Evolutionary conservation across 2,888 invertebrate genomes (phyloP).

Genomic region (Lepidonotus clava): DNA sequence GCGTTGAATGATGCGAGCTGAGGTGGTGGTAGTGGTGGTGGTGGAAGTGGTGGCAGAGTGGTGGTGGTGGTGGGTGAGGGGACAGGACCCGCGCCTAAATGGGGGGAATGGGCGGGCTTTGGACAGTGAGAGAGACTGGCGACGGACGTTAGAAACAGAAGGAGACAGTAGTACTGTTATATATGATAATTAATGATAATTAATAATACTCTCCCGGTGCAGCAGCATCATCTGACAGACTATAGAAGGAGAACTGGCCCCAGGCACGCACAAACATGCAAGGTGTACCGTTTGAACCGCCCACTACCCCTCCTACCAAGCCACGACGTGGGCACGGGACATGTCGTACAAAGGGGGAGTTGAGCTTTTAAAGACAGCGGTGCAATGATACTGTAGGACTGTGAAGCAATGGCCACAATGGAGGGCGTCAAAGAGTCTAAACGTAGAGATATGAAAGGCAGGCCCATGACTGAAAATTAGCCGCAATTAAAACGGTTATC

Average conservation of each 20-base stretch:
- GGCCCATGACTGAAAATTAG: conserved; percentile 58
- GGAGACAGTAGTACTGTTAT: conserved; percentile 19
- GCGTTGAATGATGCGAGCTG: conserved; percentile 35
- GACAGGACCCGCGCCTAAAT: not conserved
- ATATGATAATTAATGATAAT: conserved; percentile 18
- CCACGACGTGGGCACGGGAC: conserved; percentile 36
- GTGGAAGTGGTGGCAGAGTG: not conserved
- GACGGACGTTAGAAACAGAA: conserved; percentile 33
- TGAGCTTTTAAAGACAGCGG: conserved; percentile 35
- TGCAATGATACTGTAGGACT: conserved; percentile 30
- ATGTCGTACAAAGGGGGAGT: conserved; percentile 14
- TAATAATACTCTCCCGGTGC: conserved; percentile 23
- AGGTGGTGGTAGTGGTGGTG: not conserved
- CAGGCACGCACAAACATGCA: conserved; percentile 52
- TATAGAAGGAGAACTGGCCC: conserved; percentile 21
- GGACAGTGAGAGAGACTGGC: conserved; percentile 6
- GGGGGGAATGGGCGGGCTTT: not conserved
- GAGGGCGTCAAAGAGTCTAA: conserved; percentile 28
- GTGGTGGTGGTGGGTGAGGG: not conserved
- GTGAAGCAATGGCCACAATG: conserved; percentile 51
- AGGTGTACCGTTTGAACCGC: conserved; percentile 18
- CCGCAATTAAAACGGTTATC: conserved; percentile 39
- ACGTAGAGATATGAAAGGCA: conserved; percentile 51
- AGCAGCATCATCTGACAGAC: conserved; percentile 39
- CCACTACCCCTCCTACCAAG: conserved; percentile 54